Base-by-base conservation (phyloP, 2,113 vertebrate genomes). In the Microtus ochrogaster region DNA sequence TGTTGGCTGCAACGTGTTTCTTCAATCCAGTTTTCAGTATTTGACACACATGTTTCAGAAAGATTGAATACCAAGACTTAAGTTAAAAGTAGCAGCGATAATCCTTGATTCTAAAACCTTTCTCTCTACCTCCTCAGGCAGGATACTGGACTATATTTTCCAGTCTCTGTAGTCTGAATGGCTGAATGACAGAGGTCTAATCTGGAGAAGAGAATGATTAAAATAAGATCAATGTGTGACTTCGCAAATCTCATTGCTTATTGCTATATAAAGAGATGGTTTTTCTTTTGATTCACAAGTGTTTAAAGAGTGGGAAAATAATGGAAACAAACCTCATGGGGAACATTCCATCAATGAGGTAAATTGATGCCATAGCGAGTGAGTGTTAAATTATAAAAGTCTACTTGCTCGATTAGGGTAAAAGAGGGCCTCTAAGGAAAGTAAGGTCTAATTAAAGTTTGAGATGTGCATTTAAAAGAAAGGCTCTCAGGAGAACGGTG, bases 391-490 rank as follows among this genome's bases (percentile, higher is more conserved):
- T 88, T 44, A 81, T 81, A 73, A 28, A 91, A 65, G 58, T 44
- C 76, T 82, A 73, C 55, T 88, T 92, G 66, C 44, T 96, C 74
- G 66, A n/a, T 78, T 65, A 90, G 88, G 66, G 33, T 66, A 73
- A 55, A 87, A 87, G 30, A 74, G 82, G 30, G 17, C n/a, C 66
- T 94, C 63, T 93, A 33, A 41, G 55, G 74, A 66, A 74, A 82
- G 65, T 13, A 73, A 52, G n/a, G 16, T 79, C 41, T 86, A 70
- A 68, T 77, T 90, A 84, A 93, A 73, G 4, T 73, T 73, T 65
- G 66, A 52, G 21, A 19, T 52, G 8, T 78, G 39, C 26, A 30
- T 86, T 78, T 78, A 26, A 22, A 72, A 78, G 36, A 52, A n/a
- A 26, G 33, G 41, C 39, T 70, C 36, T 79, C 36, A 24, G 52